Evolutionary conservation across 1,140 invertebrate genomes (phyloP).

Genomic region (Cheumatopsyche charites): DNA sequence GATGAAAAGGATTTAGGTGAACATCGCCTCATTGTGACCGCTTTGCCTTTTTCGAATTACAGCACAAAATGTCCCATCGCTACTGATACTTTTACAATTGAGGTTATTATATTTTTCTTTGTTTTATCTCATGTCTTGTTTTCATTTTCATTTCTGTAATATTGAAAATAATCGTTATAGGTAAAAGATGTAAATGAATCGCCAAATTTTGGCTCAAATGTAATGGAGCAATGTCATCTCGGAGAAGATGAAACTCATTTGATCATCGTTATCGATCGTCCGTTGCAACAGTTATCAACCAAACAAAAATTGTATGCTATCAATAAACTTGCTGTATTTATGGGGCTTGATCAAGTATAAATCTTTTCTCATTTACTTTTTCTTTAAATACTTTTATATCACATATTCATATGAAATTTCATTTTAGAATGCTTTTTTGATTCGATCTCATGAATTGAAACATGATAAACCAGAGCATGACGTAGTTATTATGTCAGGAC

Average conservation of each 20-base stretch:
- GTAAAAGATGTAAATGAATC: constrained; percentile 59
- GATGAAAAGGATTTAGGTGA: constrained; percentile 55
- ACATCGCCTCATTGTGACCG: constrained; percentile 58
- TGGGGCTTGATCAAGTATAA: constrained; percentile 59
- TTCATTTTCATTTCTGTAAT: not conserved
- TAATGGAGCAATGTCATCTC: constrained; percentile 50
- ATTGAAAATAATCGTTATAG: constrained; percentile 49
- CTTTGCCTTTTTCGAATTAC: constrained; percentile 49
- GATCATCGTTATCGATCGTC: constrained; percentile 55
- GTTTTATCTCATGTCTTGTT: too few species aligned
- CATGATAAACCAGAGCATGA: constrained; percentile 28
- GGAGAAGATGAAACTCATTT: constrained; percentile 55
- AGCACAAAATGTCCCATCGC: constrained; percentile 55
- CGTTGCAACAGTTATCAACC: constrained; percentile 55
- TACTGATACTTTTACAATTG: constrained; percentile 59
- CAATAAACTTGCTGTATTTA: constrained; percentile 59
- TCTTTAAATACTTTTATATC: too few species aligned
- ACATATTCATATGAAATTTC: too few species aligned
- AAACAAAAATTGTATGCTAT: constrained; percentile 57
- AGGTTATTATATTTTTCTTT: constrained; percentile 54
- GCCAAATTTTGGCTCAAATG: constrained; percentile 55
- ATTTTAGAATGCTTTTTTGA: constrained; percentile 44
- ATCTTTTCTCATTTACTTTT: not conserved
- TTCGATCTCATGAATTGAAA: constrained; percentile 40
- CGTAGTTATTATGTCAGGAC: constrained; percentile 35